Percentiles rank a stretch among this genome's conserved stretches.
These are phyloP conservation scores for Perdita meconis DNA, from an alignment of 2,888 invertebrate species.

Conservation along the genomic window DNA sequence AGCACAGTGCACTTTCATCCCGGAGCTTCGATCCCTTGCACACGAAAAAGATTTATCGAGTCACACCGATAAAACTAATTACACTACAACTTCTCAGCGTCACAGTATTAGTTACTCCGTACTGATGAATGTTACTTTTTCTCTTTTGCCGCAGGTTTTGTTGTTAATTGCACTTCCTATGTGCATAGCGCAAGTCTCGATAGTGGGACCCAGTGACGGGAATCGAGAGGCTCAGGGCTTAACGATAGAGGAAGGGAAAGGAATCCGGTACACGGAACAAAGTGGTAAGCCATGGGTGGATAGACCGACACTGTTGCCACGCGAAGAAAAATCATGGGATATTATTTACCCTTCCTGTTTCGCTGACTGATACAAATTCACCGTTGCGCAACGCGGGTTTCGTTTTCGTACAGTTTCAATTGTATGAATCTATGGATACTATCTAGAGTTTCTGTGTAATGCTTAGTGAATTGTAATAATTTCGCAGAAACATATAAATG, in stretches of 20 bases:
- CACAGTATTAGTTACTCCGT: too few relatives aligned
- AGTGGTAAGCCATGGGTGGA: slow-evolving; percentile 72
- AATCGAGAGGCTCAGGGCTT: slow-evolving; percentile 80
- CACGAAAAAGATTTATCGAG: too few relatives aligned
- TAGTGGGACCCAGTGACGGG: slow-evolving; percentile 82
- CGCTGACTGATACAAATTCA: background rate
- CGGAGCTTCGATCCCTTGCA: too few relatives aligned
- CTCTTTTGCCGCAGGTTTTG: slow-evolving; percentile 69
- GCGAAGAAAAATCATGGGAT: slow-evolving; percentile 15
- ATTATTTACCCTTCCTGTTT: slow-evolving; percentile 25
- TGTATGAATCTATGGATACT: background rate
- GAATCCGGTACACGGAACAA: slow-evolving; percentile 80
- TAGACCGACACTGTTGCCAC: slow-evolving; percentile 22
- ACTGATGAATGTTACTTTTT: background rate
- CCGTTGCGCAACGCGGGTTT: background rate
- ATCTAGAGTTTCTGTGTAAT: too few relatives aligned
- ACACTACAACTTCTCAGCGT: too few relatives aligned
- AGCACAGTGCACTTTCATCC: too few relatives aligned
- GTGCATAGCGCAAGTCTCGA: slow-evolving; percentile 81
- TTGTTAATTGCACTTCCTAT: slow-evolving; percentile 75
- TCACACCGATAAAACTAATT: too few relatives aligned
- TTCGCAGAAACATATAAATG: too few relatives aligned
- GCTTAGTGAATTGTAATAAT: too few relatives aligned
- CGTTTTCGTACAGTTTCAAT: background rate
- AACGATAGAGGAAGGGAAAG: slow-evolving; percentile 80